These are phyloP conservation scores for Mnemiopsis leidyi DNA, from an alignment of 37 sponge, comb jelly and placozoan genomes.

Conservation along the genomic window DNA sequence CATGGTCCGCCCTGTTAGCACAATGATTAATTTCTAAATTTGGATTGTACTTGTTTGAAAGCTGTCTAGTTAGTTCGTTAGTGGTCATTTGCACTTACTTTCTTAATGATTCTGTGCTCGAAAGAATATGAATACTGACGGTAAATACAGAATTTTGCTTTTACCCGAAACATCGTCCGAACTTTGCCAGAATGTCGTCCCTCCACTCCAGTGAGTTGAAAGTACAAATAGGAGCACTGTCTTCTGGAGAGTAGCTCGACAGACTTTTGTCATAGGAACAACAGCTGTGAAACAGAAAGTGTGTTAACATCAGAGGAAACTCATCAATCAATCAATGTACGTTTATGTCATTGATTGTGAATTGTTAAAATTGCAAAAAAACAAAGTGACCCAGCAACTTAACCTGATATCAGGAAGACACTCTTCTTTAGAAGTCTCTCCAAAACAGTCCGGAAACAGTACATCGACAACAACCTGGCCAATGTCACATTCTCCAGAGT, in stretches of 20 bases:
- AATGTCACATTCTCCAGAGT: background rate
- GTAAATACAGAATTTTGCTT: background rate
- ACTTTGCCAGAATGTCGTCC: constrained; percentile 30
- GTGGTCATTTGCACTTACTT: too few relatives aligned
- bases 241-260: background rate
- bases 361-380: too few relatives aligned
- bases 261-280: background rate
- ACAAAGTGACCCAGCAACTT: too few relatives aligned
- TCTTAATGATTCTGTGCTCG: too few relatives aligned
- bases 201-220: constrained; percentile 8
- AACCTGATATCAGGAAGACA: constrained; percentile 31
- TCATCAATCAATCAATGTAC: too few relatives aligned
- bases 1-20: background rate
- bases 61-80: too few relatives aligned
- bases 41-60: too few relatives aligned
- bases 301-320: too few relatives aligned
- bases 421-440: background rate
- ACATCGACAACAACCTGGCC: background rate
- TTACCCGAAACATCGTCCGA: constrained; percentile 35
- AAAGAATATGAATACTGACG: too few relatives aligned
- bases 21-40: too few relatives aligned
- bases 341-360: too few relatives aligned
- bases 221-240: background rate
- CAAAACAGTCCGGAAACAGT: background rate
- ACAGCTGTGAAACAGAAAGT: background rate